phyloP scores from a whole-genome alignment of 2,888 invertebrate species.

The Myathropa florea region DNA sequence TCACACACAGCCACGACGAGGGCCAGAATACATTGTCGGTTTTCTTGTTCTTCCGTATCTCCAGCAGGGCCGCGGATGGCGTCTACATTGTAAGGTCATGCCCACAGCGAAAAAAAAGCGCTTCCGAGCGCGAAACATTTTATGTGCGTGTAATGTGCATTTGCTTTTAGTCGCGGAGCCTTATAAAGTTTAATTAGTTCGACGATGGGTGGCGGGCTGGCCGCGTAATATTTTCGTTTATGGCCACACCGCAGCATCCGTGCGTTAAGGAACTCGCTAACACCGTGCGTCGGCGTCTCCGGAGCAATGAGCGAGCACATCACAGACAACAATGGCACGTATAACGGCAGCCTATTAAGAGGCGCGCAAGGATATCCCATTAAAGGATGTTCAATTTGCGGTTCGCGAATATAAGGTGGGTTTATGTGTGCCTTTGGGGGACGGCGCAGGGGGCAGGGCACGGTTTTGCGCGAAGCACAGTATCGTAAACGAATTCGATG shows the following conservation, averaged over 20 bases:
- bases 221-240: constrained; percentile 41
- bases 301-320: no score
- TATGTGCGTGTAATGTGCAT: constrained; percentile 64
- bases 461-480: neutral
- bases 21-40: no score
- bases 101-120: neutral
- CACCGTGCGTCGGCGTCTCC: constrained; percentile 14
- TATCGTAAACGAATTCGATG: constrained; percentile 40
- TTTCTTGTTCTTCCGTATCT: no score
- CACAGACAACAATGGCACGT: constrained; percentile 56
- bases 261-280: constrained; percentile 1
- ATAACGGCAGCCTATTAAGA: constrained; percentile 58
- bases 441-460: neutral
- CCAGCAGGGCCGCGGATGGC: neutral
- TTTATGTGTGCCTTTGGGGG: no score
- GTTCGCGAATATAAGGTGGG: constrained; percentile 13
- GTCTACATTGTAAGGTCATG: neutral
- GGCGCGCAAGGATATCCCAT: constrained; percentile 49
- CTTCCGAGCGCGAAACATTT: constrained; percentile 27
- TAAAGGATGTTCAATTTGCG: constrained; percentile 60
- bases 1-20: no score
- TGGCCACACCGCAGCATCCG: neutral
- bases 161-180: constrained; percentile 66
- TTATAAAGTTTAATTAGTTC: constrained; percentile 70
- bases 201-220: constrained; percentile 27